phyloP scores from a whole-genome alignment of 2,888 invertebrate genomes.

The Leuctra nigra region DNA sequence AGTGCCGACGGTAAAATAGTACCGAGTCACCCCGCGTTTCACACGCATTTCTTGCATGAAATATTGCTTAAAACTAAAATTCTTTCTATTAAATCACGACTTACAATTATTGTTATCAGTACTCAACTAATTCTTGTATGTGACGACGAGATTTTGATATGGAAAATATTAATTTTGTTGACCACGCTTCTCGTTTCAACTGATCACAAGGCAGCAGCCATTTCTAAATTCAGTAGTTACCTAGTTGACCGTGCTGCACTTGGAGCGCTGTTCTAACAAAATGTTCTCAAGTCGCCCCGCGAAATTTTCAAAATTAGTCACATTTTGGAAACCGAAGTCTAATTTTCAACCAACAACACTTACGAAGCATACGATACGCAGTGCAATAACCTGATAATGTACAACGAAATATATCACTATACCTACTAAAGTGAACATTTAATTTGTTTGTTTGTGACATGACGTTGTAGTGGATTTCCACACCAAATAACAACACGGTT shows the following conservation, averaged over 20 bases:
- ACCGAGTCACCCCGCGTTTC: constrained; percentile 11
- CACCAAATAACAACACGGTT: too few species aligned
- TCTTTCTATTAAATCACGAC: background rate
- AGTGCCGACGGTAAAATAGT: background rate
- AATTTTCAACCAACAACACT: too few species aligned
- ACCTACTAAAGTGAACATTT: too few species aligned
- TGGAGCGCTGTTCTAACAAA: background rate
- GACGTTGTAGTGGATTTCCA: too few species aligned
- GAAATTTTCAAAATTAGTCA: too few species aligned
- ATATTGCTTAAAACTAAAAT: constrained; percentile 1
- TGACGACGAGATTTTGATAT: background rate
- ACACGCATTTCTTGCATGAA: background rate
- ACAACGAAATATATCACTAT: too few species aligned
- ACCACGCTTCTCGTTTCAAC: constrained; percentile 23
- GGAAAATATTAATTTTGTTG: background rate
- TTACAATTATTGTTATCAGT: background rate
- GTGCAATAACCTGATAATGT: background rate
- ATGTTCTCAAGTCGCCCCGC: background rate
- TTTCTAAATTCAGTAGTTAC: constrained; percentile 12
- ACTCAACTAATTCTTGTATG: background rate
- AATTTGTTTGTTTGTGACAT: too few species aligned
- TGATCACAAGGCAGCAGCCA: constrained; percentile 26
- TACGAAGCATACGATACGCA: too few species aligned
- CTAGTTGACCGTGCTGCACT: constrained; percentile 1
- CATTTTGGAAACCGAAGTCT: too few species aligned